Percentiles rank a stretch among this genome's conserved stretches.
These are phyloP conservation scores for Sitta carolinensis DNA, from an alignment of 2,797 vertebrate genomes.

Conservation along the genomic window DNA sequence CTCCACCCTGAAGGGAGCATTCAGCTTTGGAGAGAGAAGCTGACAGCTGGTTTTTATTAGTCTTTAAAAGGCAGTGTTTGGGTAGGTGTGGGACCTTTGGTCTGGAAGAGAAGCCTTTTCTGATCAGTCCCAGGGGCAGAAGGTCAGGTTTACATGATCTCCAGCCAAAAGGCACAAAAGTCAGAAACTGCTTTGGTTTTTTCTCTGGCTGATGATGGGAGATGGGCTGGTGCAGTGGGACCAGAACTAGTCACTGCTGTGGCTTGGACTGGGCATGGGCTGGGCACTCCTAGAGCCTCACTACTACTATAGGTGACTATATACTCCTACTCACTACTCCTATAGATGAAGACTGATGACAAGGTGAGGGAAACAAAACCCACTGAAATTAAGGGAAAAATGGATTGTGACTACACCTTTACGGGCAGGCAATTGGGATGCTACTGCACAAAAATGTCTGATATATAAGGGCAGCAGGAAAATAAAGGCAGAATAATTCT, in stretches of 20 bases:
- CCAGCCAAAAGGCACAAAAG: not conserved
- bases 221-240: not conserved
- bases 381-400: not conserved
- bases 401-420: not conserved
- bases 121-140: not conserved
- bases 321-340: too few relatives aligned
- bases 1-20: constrained; percentile 27
- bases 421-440: not conserved
- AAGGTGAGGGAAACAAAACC: not conserved
- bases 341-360: not conserved
- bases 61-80: not conserved
- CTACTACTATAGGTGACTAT: too few relatives aligned
- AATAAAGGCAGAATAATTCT: not conserved
- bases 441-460: not conserved
- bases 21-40: not conserved
- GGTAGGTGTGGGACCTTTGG: not conserved
- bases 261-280: not conserved
- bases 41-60: constrained; percentile 29
- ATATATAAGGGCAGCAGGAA: not conserved
- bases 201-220: not conserved
- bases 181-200: not conserved
- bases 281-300: not conserved
- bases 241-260: not conserved
- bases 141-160: not conserved
- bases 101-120: not conserved